Percentiles rank a stretch among this genome's conserved stretches.
phyloP scores from a whole-genome alignment of 1,140 invertebrate genomes.

The Dendrolimus kikuchii region DNA sequence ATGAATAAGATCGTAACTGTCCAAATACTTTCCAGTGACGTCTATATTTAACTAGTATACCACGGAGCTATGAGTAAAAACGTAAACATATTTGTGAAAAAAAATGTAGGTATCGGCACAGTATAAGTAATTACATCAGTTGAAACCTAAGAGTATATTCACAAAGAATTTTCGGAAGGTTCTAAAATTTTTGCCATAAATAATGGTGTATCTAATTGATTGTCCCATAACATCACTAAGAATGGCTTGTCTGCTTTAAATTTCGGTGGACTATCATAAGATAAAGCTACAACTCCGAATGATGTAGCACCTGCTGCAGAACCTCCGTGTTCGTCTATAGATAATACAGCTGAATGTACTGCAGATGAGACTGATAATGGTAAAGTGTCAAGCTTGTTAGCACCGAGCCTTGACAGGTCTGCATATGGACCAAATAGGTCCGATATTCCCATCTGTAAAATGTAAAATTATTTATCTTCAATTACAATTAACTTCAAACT shows the following conservation, averaged over 20 bases:
- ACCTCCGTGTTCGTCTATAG: constrained; percentile 82
- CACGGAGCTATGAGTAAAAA: no score
- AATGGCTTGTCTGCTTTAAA: constrained; percentile 81
- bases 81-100: no score
- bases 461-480: constrained; percentile 6
- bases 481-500: no score
- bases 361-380: constrained; percentile 73
- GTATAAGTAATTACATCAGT: no score
- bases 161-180: constrained; percentile 19
- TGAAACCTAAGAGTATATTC: no score
- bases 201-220: constrained; percentile 40
- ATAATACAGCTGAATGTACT: constrained; percentile 80
- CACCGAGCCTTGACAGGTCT: constrained; percentile 68
- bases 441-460: constrained; percentile 75
- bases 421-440: constrained; percentile 75
- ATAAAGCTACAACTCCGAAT: constrained; percentile 74
- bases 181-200: constrained; percentile 63
- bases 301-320: constrained; percentile 79
- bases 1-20: no score
- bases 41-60: no score
- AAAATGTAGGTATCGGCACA: no score
- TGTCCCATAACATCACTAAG: constrained; percentile 64
- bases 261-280: constrained; percentile 61
- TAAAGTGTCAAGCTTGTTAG: constrained; percentile 23
- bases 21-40: no score